Base-by-base conservation (phyloP, 2,113 vertebrate species). In the Charadrius vociferus region DNA sequence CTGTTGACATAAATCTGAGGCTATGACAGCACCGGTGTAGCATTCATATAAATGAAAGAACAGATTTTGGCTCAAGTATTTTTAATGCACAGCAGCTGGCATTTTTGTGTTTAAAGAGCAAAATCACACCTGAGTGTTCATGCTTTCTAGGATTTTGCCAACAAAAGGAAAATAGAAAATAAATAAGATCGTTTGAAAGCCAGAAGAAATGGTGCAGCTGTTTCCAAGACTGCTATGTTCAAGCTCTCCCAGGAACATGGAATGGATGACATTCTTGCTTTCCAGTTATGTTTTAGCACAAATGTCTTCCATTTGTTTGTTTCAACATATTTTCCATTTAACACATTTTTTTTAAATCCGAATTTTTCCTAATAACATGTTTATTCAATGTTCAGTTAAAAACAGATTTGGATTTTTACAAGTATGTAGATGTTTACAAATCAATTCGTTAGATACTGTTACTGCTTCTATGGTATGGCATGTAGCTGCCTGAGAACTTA, bases 121-220 rank as follows among this genome's bases (percentile, higher is more conserved):
- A 85, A 95, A 93, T 88, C 83, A 75, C 90, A 94, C 92, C 90
- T 92, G 95, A 91, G 61, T 83, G 71, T 52, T 89, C 78, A n/a
- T 77, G 93, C 67, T 94, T 90, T 90, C 65, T 71, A 97, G 78
- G 81, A 83, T 90, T 88, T 89, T 86, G 45, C 86, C 87, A 96
- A 47, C 43, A 67, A 88, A 90, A 95, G 58, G 68, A 67, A 95
- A 95, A 72, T 29, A 91, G 71, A 79, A 89, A 88, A 81, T 90
- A 63, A 96, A 63, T 55, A 86, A n/a, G 63, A 29, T 5, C 8
- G 86, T 70, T 81, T 67, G 78, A 68, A 88, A 92, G 58, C 24
- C 79, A 86, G 72, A 84, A 90, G 61, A 77, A 95, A 81, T 52
- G 45, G 55, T 43, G 52, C 90, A 95, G 93, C 75, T 94, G 75